Conservation (phyloP, 1,140 invertebrate genomes). For the Aphis craccivora region DNA sequence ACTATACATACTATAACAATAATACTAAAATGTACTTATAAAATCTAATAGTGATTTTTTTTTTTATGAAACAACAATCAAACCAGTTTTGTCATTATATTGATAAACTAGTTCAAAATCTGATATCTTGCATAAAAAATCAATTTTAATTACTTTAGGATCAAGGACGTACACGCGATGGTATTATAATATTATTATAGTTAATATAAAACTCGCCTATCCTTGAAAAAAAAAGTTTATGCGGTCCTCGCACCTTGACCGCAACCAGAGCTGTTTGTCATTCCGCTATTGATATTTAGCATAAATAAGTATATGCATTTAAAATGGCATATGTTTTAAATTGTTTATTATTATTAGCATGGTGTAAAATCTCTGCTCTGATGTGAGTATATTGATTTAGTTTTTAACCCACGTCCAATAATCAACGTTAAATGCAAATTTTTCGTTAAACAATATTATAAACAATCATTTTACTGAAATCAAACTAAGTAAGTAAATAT, state of each 20-base stretch:
- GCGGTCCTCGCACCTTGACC: background rate
- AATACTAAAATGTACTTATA: background rate
- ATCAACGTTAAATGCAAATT: background rate
- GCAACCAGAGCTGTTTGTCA: background rate
- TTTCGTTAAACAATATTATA: background rate
- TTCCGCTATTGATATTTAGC: background rate
- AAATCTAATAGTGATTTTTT: background rate
- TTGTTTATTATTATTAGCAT: background rate
- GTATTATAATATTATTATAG: background rate
- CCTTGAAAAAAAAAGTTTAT: constrained; percentile 22
- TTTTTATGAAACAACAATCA: background rate
- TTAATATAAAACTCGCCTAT: background rate
- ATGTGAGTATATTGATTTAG: background rate
- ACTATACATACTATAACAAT: background rate
- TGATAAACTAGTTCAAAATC: background rate
- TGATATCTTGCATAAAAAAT: background rate
- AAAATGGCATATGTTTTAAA: background rate
- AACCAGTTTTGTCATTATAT: background rate
- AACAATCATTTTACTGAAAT: background rate
- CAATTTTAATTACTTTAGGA: background rate
- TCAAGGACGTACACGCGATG: background rate
- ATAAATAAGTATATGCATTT: background rate
- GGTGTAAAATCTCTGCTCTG: background rate
- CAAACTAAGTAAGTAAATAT: background rate
- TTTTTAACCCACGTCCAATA: background rate